Evolutionary conservation across 2,888 invertebrate species (phyloP).

Genomic region (Brenthis ino): DNA sequence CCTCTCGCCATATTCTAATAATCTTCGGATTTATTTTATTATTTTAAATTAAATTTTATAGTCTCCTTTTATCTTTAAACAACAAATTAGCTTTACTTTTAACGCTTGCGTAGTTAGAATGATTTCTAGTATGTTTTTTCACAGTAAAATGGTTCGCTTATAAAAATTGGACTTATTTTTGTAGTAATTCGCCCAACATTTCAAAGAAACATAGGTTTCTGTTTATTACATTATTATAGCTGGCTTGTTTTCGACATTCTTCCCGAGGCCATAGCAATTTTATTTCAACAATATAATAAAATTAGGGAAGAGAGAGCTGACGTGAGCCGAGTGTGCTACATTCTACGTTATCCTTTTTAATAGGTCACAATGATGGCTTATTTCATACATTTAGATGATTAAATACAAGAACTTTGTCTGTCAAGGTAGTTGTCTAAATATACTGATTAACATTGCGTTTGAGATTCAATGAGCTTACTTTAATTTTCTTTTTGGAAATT

Average conservation of each 20-base stretch:
- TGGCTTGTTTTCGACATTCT: background rate
- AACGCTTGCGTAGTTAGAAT: too few species aligned
- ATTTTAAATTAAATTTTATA: too few species aligned
- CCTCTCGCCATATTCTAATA: too few species aligned
- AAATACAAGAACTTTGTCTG: constrained; percentile 9
- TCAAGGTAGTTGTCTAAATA: constrained; percentile 7
- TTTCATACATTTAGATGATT: constrained; percentile 7
- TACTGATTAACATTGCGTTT: constrained; percentile 5
- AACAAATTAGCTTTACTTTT: too few species aligned
- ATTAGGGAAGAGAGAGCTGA: background rate
- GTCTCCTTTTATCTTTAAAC: too few species aligned
- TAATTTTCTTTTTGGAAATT: background rate
- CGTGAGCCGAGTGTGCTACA: background rate
- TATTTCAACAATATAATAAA: background rate
- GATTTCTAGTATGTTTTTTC: too few species aligned
- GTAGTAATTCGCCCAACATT: too few species aligned
- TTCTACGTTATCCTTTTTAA: background rate
- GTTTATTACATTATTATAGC: background rate
- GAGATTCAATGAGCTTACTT: background rate
- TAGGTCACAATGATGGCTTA: too few species aligned
- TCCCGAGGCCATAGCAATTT: background rate
- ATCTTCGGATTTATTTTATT: too few species aligned
- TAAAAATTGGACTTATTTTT: too few species aligned
- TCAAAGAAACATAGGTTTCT: too few species aligned
- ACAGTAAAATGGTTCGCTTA: too few species aligned